These are phyloP conservation scores for Lepidochrysops patricia DNA, from an alignment of 2,888 invertebrate genomes.

Conservation along the genomic window DNA sequence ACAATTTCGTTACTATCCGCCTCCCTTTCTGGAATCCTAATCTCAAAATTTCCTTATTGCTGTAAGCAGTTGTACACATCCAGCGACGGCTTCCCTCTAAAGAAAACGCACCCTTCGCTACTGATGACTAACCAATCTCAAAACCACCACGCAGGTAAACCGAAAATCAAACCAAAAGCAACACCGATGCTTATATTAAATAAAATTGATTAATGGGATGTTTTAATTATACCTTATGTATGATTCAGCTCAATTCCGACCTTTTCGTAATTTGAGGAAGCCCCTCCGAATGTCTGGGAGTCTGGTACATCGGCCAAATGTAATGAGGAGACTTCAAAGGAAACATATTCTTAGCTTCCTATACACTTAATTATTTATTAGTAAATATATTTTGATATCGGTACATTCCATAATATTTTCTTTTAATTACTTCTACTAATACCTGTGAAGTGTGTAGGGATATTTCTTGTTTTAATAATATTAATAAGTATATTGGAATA, in stretches of 20 bases:
- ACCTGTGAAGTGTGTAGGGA: no score
- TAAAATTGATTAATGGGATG: background rate
- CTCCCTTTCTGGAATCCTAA: no score
- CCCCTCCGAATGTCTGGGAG: background rate
- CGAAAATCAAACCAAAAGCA: background rate
- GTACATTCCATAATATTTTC: background rate
- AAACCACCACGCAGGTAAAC: background rate
- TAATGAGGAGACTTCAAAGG: background rate
- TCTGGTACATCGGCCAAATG: background rate
- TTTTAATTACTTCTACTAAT: no score
- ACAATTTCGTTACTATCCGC: no score
- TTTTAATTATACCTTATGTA: conserved; percentile 10
- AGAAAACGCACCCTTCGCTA: no score
- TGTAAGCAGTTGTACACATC: no score
- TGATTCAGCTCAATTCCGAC: background rate
- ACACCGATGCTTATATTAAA: background rate
- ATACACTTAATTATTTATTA: background rate
- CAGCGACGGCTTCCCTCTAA: no score
- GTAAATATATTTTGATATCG: background rate
- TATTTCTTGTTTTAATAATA: no score
- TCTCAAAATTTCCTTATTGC: no score
- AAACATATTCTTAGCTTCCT: background rate
- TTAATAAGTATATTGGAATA: no score
- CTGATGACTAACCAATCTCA: no score
- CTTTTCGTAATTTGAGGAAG: background rate